Percentiles rank a stretch among this genome's conserved stretches.
These are phyloP conservation scores for Andrena bicolor DNA, from an alignment of 2,888 invertebrate species.

Conservation along the genomic window DNA sequence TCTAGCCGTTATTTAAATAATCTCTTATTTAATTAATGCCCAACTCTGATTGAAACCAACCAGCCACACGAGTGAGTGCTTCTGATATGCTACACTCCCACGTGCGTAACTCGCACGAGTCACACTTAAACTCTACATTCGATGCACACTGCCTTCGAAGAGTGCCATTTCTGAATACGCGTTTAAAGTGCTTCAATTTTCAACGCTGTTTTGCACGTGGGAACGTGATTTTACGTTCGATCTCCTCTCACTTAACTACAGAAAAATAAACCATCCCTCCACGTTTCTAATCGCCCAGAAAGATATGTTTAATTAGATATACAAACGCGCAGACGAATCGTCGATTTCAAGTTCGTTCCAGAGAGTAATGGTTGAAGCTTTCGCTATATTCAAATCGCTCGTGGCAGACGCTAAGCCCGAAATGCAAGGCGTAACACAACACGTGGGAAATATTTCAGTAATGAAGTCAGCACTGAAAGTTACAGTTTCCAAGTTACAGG, in stretches of 20 bases:
- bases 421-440: background rate
- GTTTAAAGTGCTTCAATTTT: too few relatives aligned
- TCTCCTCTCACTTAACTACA: background rate
- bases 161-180: too few relatives aligned
- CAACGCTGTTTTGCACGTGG: too few relatives aligned
- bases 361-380: background rate
- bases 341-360: background rate
- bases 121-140: too few relatives aligned
- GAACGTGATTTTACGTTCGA: background rate
- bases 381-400: conserved; percentile 12
- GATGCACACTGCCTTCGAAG: too few relatives aligned
- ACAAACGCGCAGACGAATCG: background rate
- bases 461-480: too few relatives aligned
- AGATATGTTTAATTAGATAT: conserved; percentile 41
- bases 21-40: too few relatives aligned
- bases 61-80: background rate
- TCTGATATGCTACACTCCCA: conserved; percentile 9
- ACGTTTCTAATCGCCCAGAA: background rate
- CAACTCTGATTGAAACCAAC: background rate
- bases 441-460: too few relatives aligned
- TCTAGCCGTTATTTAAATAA: too few relatives aligned
- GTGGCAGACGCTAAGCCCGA: background rate
- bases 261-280: conserved; percentile 20
- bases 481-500: too few relatives aligned
- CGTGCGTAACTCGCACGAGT: too few relatives aligned